A percentile compares a stretch with the other conserved stretches of the same genome.
phyloP scores from a whole-genome alignment of 2,888 invertebrate species.

The Phalera bucephala region DNA sequence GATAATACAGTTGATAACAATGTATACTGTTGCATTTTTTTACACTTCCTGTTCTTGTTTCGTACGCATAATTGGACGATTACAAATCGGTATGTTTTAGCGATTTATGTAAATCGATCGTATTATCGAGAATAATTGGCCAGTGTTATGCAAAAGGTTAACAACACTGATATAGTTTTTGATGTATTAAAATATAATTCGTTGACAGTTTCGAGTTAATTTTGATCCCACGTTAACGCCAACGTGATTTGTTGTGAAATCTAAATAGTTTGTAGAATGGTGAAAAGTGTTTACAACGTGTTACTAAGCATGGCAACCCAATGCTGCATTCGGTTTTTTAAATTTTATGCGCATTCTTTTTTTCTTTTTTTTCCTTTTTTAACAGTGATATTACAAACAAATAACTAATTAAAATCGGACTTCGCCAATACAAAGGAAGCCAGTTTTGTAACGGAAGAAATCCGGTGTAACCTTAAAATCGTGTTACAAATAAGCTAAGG shows the following conservation, averaged over 20 bases:
- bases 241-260: constrained; percentile 56
- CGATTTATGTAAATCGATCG: constrained; percentile 31
- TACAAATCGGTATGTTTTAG: constrained; percentile 24
- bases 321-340: constrained; percentile 3
- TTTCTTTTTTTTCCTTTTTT: constrained; percentile 3
- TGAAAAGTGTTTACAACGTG: no score
- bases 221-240: constrained; percentile 32
- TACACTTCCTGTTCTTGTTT: constrained; percentile 64
- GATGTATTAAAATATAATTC: constrained; percentile 3
- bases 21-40: constrained; percentile 48
- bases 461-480: constrained; percentile 59
- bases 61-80: constrained; percentile 37
- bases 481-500: constrained; percentile 48
- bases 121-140: constrained; percentile 8
- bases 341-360: neutral
- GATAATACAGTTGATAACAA: constrained; percentile 60
- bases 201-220: neutral
- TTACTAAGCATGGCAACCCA: no score
- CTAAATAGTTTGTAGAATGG: constrained; percentile 2
- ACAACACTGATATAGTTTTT: constrained; percentile 6
- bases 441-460: constrained; percentile 58
- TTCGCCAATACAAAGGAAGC: constrained; percentile 45
- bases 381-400: no score
- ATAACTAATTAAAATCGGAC: neutral
- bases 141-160: constrained; percentile 36